phyloP scores from a whole-genome alignment of 2,797 vertebrate genomes.

The Emydoidea blandingii region DNA sequence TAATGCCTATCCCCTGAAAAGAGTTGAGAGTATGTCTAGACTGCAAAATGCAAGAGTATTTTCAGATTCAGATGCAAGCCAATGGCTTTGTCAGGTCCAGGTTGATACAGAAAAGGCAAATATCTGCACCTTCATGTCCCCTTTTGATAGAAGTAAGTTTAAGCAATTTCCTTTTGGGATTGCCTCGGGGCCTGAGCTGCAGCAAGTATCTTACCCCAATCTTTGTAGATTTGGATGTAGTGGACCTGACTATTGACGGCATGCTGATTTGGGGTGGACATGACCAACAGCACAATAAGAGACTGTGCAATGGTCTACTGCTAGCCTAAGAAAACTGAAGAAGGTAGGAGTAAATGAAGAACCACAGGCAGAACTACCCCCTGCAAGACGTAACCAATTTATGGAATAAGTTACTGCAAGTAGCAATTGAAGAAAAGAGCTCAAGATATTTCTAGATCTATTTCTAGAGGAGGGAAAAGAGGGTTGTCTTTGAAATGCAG shows the following conservation, averaged over 20 bases:
- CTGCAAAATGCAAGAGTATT: neutral
- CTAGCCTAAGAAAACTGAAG: neutral
- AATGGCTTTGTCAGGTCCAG: neutral
- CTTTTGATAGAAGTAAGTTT: neutral
- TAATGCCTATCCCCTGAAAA: neutral
- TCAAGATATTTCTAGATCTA: neutral
- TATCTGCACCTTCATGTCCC: neutral
- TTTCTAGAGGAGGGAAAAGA: neutral
- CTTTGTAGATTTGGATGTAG: neutral
- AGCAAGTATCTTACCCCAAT: neutral
- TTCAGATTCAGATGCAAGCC: neutral
- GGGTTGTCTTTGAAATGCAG: neutral
- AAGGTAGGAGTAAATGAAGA: neutral
- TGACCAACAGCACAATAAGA: rapidly evolving
- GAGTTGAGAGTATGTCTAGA: neutral
- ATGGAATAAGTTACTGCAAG: neutral
- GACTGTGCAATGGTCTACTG: neutral
- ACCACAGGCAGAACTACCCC: neutral
- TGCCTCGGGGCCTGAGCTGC: neutral
- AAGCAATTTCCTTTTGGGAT: neutral
- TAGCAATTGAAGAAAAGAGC: neutral
- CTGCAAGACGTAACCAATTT: neutral
- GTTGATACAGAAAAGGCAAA: neutral
- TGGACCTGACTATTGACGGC: neutral
- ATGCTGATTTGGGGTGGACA: neutral